phyloP scores from a whole-genome alignment of 2,113 vertebrate genomes.

The Oophaga pumilio region DNA sequence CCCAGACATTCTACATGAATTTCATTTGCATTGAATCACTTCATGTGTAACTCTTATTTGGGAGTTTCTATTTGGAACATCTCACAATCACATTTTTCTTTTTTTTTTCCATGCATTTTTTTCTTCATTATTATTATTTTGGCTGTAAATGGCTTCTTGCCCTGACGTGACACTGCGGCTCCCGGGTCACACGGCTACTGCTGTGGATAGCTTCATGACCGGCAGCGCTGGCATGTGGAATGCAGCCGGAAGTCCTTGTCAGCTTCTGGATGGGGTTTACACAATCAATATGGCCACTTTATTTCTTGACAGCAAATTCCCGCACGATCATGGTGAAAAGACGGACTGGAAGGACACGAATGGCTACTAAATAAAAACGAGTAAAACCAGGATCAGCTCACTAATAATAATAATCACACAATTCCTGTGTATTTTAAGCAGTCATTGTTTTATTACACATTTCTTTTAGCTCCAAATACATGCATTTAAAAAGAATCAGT shows the following conservation, averaged over 20 bases:
- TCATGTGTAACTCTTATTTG: no score
- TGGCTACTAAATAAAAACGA: neutral
- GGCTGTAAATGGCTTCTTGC: neutral
- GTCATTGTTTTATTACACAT: no score
- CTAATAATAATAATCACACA: no score
- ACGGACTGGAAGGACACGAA: neutral
- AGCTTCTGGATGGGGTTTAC: neutral
- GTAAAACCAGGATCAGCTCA: neutral
- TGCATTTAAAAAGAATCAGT: no score
- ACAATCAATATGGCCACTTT: neutral
- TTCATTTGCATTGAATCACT: no score
- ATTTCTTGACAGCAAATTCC: neutral
- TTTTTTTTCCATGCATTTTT: neutral
- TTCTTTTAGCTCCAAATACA: no score
- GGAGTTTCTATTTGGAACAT: no score
- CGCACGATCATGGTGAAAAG: neutral
- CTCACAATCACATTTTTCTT: neutral
- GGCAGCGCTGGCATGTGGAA: neutral
- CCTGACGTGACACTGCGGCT: neutral
- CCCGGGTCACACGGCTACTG: neutral
- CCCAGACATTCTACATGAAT: no score
- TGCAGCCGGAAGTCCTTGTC: conserved; percentile 16
- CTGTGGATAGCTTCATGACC: neutral
- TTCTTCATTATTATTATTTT: neutral
- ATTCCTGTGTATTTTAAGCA: no score